Conservation (phyloP, 2,797 vertebrate genomes). For the Rhynchonycteris naso region DNA sequence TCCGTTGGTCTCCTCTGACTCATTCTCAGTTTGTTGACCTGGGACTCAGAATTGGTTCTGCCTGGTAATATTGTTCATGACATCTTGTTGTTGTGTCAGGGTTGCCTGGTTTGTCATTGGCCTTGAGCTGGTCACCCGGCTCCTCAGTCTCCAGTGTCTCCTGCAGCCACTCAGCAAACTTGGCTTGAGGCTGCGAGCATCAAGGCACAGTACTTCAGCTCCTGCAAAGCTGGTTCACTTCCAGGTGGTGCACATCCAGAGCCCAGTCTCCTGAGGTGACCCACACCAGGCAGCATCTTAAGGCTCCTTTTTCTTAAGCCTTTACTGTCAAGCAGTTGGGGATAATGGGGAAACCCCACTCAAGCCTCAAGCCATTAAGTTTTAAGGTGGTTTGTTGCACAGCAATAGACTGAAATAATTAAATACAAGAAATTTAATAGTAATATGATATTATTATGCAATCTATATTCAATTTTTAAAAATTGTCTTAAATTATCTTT, state of each 20-base stretch:
- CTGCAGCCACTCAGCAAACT: conserved; percentile 87
- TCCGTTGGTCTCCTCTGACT: conserved; percentile 76
- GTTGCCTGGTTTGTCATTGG: conserved; percentile 69
- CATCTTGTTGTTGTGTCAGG: conserved; percentile 66
- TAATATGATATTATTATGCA: neutral
- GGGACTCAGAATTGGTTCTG: conserved; percentile 79
- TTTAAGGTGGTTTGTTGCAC: neutral
- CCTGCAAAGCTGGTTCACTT: no score
- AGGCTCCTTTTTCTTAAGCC: no score
- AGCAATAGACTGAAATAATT: neutral
- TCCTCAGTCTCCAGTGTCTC: conserved; percentile 85
- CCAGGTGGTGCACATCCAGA: no score
- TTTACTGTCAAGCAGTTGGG: no score
- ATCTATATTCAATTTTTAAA: neutral
- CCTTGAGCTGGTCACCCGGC: conserved; percentile 67
- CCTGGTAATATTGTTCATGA: conserved; percentile 74
- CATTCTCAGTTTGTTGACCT: conserved; percentile 77
- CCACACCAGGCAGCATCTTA: no score
- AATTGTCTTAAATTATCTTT: neutral
- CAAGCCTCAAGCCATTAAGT: no score
- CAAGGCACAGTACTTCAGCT: conserved; percentile 87
- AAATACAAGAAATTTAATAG: neutral
- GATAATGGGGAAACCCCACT: no score
- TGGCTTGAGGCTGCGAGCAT: conserved; percentile 87
- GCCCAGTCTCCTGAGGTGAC: no score